Evolutionary conservation across 2,113 vertebrate genomes (phyloP), one percentile per base, ranked within the genome.

Genomic region (Chloropsis hardwickii): DNA sequence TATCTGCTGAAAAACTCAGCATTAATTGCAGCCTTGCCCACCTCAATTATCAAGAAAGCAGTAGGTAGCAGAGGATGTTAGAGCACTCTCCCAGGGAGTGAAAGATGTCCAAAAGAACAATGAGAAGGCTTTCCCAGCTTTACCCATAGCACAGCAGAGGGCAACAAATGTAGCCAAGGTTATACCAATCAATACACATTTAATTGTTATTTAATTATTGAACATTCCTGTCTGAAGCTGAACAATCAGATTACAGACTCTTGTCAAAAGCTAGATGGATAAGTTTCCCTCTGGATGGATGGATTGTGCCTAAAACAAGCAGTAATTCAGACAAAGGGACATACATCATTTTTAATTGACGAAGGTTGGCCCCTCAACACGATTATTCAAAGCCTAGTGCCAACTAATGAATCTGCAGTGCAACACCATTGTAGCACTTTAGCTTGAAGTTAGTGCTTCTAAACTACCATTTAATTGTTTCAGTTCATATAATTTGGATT

Each of bases 261-360:
- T 92, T 96, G 97, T 96, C 91, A 95, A 93, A 96, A 92, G 65
- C 88, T 96, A 97, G 98, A 98, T 98, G 95, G 97, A 96, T 84
- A 81, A 91, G 90, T 96, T 98, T 94, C 97, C 92, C 84, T 92
- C 50, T 93, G 98, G 97, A 98, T 98, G 97, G 97, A 98, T 97
- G 97, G 97, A 96, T 71, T 96, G 97, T 97, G 96, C 89, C 97
- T 96, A 87, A 97, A 97, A 95, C 17, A 88, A 76, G 89, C 67
- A 56, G 92, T 93, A 94, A 90, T 98, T 97, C 97, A 90, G 94
- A 97, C 92, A 97, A 95, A 96, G 96, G 97, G 92, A 95, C 97
- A 98, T 99, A 97, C 97, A 98, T 99, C 98, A 99, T 97, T 98
- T 98, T 98, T 99, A 99, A 99, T 98, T 98, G 98, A 98, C 89